Base-by-base conservation (phyloP, 1,140 invertebrate genomes). In the Drosophila aff. region DNA sequence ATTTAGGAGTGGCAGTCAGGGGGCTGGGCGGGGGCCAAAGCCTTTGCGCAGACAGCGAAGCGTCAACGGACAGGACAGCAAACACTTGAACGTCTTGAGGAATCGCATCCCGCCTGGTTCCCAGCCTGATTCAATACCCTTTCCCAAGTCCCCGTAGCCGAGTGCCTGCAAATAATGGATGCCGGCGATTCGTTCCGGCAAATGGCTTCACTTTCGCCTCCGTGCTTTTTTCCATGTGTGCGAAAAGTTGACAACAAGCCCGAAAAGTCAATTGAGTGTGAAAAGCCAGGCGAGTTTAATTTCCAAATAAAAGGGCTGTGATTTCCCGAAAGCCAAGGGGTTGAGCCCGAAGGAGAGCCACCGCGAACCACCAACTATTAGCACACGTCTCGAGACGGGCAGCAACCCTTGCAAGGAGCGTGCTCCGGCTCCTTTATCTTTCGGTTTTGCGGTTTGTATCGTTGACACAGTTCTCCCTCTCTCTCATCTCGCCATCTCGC, bases 281-380 rank as follows among this genome's bases (percentile, higher is more conserved):
- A 90, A 90, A 90, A 91, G 84, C 84, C 85, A 87, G 82, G 79
- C 85, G 43, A 76, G 85, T 85, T 85, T 90, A 90, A 90, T 90
- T 90, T 82, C 65, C 85, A 81, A 89, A 86, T 85, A 91, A 90
- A 85, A 90, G 85, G 82, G 78, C 81, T 63, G 73, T 57, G 85
- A 89, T 89, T 90, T 74, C 58, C 36, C n/a, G 15, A 26, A 46
- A 49, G 50, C 50, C 44, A 59, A 60, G 44, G 67, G 76, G 79
- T 66, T 76, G 38, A 52, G 62, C 7, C 33, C 47, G 47, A 47
- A 0, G 23, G 10, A 46, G 41, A 28, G 55, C 55, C 62, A 62
- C 49, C 49, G 38, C 53, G 57, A 87, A 61, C 49, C 49, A 46
- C 53, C 44, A 87, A 87, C 84, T 89, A 89, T 76, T 81, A 63